Percentiles rank a stretch among this genome's conserved stretches.
phyloP scores from a whole-genome alignment of 23 tunicate species.

The Halocynthia roretzi region DNA sequence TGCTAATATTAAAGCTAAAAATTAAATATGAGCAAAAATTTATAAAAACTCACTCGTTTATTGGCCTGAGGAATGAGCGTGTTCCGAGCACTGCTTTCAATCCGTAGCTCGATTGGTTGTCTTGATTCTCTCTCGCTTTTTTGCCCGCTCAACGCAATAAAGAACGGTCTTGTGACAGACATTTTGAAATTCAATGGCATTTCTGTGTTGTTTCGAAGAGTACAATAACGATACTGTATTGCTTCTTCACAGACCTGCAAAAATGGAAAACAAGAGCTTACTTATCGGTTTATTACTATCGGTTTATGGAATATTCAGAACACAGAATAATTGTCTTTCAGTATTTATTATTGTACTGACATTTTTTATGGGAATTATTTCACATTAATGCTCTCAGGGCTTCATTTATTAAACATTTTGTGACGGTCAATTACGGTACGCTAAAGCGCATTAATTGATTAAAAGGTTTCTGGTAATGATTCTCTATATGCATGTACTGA shows the following conservation, averaged over 20 bases:
- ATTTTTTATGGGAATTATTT: not conserved
- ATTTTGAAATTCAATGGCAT: conserved; percentile 49
- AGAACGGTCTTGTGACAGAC: conserved; percentile 41
- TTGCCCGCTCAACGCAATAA: conserved; percentile 6
- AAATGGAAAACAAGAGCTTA: not conserved
- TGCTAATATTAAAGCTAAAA: too few relatives aligned
- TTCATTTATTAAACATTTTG: not conserved
- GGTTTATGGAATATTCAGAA: not conserved
- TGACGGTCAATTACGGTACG: too few relatives aligned
- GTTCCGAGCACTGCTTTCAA: conserved; percentile 22
- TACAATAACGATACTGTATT: not conserved
- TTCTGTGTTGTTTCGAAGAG: conserved; percentile 56
- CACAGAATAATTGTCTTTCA: not conserved
- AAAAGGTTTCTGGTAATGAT: too few relatives aligned
- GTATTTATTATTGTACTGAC: too few relatives aligned
- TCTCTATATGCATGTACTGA: not conserved
- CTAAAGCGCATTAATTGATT: too few relatives aligned
- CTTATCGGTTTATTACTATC: too few relatives aligned
- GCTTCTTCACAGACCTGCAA: conserved; percentile 7
- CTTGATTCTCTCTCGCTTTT: not conserved
- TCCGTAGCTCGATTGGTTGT: not conserved
- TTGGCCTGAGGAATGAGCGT: conserved; percentile 39
- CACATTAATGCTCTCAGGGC: not conserved
- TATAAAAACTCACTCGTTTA: conserved; percentile 26
- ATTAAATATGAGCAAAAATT: too few relatives aligned